Evolutionary conservation across 2,113 vertebrate genomes (phyloP).

Genomic region (Excalfactoria chinensis): DNA sequence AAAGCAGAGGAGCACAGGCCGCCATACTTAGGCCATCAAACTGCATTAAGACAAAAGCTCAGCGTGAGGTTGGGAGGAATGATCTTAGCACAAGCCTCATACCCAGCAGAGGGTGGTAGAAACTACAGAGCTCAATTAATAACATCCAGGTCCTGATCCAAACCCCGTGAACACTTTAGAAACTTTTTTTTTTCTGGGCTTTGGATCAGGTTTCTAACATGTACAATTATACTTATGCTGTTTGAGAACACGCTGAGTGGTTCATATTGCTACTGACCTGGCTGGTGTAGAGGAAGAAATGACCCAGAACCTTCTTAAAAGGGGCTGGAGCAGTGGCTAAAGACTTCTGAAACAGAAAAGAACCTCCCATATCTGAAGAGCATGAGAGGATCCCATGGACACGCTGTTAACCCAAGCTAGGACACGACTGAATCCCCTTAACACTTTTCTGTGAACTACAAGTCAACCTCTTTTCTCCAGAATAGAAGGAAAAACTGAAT

Average conservation of each 20-base stretch:
- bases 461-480: conserved; percentile 13
- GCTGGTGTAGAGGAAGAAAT: not conserved
- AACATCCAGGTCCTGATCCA: not conserved
- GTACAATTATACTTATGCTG: not conserved
- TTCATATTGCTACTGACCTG: not conserved
- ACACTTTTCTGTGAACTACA: not conserved
- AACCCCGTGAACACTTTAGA: not conserved
- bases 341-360: not conserved
- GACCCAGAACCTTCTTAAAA: not conserved
- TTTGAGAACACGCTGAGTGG: not conserved
- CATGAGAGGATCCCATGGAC: not conserved
- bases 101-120: conserved; percentile 1
- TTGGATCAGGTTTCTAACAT: not conserved
- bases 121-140: not conserved
- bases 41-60: conserved; percentile 61
- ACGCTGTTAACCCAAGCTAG: not conserved
- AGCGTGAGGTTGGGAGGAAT: conserved; percentile 38
- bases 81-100: conserved; percentile 17
- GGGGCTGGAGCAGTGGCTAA: not conserved
- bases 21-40: conserved; percentile 65
- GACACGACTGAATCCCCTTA: not conserved
- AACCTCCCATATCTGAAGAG: not conserved
- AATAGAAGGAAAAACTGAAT: not conserved
- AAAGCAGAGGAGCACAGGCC: conserved; percentile 72
- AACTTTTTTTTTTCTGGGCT: not conserved